Evolutionary conservation across 2,113 vertebrate genomes (phyloP).

Genomic region (Rhegmatorhina hoffmannsi): DNA sequence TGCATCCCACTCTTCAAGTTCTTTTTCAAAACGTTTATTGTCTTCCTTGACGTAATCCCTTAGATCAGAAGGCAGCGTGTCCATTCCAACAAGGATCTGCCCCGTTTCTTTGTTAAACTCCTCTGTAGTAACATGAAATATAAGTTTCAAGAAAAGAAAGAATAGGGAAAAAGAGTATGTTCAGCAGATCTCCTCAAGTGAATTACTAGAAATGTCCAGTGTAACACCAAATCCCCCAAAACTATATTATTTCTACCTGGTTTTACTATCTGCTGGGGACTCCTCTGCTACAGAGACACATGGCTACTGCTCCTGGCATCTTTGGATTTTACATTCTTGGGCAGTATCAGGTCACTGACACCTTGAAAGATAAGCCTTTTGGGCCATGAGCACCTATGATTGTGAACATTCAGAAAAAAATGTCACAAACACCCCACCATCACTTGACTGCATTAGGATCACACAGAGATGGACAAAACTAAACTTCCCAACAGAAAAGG

Average conservation of each 20-base stretch:
- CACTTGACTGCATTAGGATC: background rate
- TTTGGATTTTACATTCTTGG: background rate
- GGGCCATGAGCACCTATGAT: background rate
- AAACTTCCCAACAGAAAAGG: background rate
- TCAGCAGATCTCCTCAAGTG: background rate
- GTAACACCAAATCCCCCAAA: background rate
- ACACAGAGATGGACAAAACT: background rate
- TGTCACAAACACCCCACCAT: background rate
- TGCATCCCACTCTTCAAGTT: constrained; percentile 90
- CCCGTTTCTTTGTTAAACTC: constrained; percentile 96
- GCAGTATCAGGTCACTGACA: background rate
- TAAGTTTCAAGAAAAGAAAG: background rate
- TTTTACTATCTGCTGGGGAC: background rate
- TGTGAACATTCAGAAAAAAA: background rate
- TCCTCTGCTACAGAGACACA: background rate
- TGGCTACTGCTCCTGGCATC: background rate
- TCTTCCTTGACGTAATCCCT: constrained; percentile 93
- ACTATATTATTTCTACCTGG: background rate
- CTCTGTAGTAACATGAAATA: constrained; percentile 75
- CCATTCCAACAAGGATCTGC: constrained; percentile 89
- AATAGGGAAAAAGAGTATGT: background rate
- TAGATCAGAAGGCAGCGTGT: constrained; percentile 92
- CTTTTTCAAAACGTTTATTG: constrained; percentile 91
- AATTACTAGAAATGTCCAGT: background rate
- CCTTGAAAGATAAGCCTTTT: background rate